A percentile compares a stretch with the other conserved stretches of the same genome.
phyloP scores from a whole-genome alignment of 2,888 invertebrate species.

The Hirtodrosophila confusa region DNA sequence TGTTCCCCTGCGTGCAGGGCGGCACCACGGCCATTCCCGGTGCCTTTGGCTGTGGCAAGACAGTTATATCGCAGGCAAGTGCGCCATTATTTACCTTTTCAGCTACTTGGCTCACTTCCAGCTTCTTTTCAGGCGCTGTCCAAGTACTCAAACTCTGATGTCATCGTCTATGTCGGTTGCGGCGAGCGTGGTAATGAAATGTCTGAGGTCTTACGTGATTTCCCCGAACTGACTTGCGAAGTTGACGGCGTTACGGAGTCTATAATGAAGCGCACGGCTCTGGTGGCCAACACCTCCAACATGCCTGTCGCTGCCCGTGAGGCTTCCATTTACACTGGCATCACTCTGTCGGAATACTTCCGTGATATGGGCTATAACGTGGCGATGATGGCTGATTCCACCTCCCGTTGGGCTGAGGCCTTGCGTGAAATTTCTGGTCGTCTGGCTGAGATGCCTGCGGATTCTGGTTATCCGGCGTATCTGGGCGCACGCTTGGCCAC shows the following conservation, averaged over 20 bases:
- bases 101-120: background rate
- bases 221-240: constrained; percentile 98
- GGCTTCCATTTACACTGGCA: constrained; percentile 99
- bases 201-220: constrained; percentile 99
- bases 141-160: constrained; percentile 99
- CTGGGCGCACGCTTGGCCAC: constrained; percentile 98
- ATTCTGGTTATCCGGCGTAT: constrained; percentile 99
- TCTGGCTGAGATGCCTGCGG: constrained; percentile 99
- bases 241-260: constrained; percentile 98
- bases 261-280: constrained; percentile 99
- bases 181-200: constrained; percentile 99
- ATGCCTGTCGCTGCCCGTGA: constrained; percentile 99
- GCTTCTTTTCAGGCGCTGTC: constrained; percentile 90
- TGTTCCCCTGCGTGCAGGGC: constrained; percentile 99
- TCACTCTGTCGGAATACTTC: constrained; percentile 99
- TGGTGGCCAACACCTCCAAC: constrained; percentile 99
- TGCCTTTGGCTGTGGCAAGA: constrained; percentile 99
- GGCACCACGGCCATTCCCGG: constrained; percentile 99
- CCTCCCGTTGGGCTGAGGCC: constrained; percentile 99
- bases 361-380: constrained; percentile 99
- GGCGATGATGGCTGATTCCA: constrained; percentile 99
- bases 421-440: constrained; percentile 97
- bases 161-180: constrained; percentile 99
- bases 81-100: too few relatives aligned
- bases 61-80: constrained; percentile 86